These are phyloP conservation scores for Parapristionchus giblindavisi DNA, from an alignment of 2,888 invertebrate species.

Conservation along the genomic window DNA sequence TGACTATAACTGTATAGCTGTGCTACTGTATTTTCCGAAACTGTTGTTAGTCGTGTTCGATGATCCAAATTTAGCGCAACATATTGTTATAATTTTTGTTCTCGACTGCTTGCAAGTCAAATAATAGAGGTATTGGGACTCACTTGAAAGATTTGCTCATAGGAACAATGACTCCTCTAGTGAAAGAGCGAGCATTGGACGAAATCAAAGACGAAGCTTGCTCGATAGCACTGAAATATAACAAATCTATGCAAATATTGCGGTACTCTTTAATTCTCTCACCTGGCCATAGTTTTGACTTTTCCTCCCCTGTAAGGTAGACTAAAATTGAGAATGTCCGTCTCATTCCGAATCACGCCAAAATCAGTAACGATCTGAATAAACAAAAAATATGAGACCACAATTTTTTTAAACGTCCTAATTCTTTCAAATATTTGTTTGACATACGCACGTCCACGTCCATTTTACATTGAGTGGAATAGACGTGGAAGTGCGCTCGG, in stretches of 20 bases:
- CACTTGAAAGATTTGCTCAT: slow-evolving; percentile 27
- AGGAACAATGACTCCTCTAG: not conserved
- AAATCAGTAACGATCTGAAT: not conserved
- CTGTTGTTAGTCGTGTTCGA: too few relatives aligned
- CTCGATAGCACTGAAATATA: slow-evolving; percentile 1
- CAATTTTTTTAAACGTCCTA: not conserved
- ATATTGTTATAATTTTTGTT: too few relatives aligned
- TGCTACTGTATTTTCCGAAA: too few relatives aligned
- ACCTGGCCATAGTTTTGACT: not conserved
- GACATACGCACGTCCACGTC: too few relatives aligned
- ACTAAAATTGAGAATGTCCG: not conserved
- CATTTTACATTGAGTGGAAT: too few relatives aligned
- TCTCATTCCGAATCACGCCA: not conserved
- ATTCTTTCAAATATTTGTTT: too few relatives aligned
- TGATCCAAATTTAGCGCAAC: too few relatives aligned
- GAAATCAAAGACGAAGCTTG: not conserved
- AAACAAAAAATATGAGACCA: not conserved
- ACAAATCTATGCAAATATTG: too few relatives aligned
- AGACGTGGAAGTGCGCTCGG: too few relatives aligned
- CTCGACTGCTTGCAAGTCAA: too few relatives aligned
- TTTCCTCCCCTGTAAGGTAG: not conserved
- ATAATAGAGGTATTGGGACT: not conserved
- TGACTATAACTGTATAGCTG: too few relatives aligned
- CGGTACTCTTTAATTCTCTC: too few relatives aligned
- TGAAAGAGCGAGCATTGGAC: not conserved